These are phyloP conservation scores for Nymphicus hollandicus DNA, from an alignment of 2,113 vertebrate genomes.

Conservation along the genomic window DNA sequence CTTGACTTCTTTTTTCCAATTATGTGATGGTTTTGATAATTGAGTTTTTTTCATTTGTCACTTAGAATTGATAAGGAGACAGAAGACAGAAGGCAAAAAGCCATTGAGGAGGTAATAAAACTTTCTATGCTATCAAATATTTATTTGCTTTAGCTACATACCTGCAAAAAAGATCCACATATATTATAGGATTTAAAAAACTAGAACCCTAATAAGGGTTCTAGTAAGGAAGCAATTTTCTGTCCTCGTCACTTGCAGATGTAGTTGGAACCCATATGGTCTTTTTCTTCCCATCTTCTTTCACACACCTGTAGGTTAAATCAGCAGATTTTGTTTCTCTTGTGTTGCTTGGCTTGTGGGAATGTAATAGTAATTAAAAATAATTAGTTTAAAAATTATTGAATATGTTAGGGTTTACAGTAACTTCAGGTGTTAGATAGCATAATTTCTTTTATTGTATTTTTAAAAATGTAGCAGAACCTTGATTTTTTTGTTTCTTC, in stretches of 20 bases:
- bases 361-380: not conserved
- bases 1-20: not conserved
- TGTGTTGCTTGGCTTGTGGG: not conserved
- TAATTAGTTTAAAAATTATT: not conserved
- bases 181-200: not conserved
- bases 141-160: not conserved
- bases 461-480: not conserved
- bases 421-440: not conserved
- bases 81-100: constrained; percentile 92
- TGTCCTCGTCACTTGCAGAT: not conserved
- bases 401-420: not conserved
- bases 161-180: not conserved
- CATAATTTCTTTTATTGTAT: not conserved
- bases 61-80: constrained; percentile 88
- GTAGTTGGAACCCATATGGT: not conserved
- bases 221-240: not conserved
- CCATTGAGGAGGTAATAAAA: constrained; percentile 91
- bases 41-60: constrained; percentile 62
- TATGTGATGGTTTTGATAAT: constrained; percentile 55
- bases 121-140: not conserved
- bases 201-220: not conserved
- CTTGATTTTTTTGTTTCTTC: not conserved
- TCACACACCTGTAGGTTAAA: not conserved
- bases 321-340: not conserved
- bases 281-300: not conserved